phyloP scores from a whole-genome alignment of 2,797 vertebrate species.

The Clarias pachynema region DNA sequence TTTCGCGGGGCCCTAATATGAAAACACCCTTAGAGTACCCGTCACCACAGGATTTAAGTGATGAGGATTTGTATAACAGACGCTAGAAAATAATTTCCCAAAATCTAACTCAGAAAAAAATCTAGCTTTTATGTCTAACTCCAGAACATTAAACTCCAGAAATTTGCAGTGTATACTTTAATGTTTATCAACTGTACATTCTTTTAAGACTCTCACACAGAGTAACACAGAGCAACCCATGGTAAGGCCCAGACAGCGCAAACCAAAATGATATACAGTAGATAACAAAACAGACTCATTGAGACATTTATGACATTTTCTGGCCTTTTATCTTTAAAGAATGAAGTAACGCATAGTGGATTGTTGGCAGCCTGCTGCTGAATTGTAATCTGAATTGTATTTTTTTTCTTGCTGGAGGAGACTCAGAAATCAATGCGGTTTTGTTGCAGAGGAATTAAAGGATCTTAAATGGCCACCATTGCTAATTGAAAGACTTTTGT shows the following conservation, averaged over 20 bases:
- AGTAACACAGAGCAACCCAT: background rate
- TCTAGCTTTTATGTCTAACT: too few relatives aligned
- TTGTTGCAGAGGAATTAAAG: background rate
- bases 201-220: background rate
- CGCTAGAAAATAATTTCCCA: too few relatives aligned
- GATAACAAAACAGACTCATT: background rate
- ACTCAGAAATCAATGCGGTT: background rate
- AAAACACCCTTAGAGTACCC: too few relatives aligned
- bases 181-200: background rate
- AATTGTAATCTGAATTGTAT: background rate
- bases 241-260: background rate
- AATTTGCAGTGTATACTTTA: background rate
- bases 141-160: background rate
- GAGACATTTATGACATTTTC: background rate
- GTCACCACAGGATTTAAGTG: too few relatives aligned
- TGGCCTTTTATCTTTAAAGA: background rate
- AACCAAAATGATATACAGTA: background rate
- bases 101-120: too few relatives aligned
- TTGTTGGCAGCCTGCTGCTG: background rate
- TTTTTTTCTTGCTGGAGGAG: background rate
- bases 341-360: background rate
- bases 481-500: background rate
- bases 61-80: too few relatives aligned
- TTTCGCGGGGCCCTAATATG: too few relatives aligned
- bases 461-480: background rate